These are phyloP conservation scores for Cylloceria caligata DNA, from an alignment of 2,888 invertebrate species.

Conservation along the genomic window DNA sequence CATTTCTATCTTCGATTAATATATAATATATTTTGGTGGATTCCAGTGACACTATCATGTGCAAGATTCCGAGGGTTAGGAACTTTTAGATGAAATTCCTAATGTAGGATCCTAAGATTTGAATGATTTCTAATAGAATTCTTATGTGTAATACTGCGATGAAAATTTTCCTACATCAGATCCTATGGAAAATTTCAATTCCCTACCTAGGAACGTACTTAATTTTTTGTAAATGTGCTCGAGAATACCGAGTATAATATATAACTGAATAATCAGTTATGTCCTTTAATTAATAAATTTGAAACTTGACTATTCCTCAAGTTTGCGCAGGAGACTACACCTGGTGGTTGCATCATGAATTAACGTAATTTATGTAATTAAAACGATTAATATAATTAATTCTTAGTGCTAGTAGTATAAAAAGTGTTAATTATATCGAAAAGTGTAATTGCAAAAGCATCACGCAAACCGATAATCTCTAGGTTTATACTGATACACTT, in stretches of 20 bases:
- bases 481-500: too few relatives aligned
- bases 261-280: background rate
- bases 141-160: too few relatives aligned
- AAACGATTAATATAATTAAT: too few relatives aligned
- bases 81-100: background rate
- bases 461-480: too few relatives aligned
- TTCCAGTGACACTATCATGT: background rate
- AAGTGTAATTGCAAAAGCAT: too few relatives aligned
- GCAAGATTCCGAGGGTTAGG: background rate
- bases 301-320: background rate
- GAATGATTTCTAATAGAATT: background rate
- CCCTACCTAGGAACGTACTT: background rate
- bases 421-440: too few relatives aligned
- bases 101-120: background rate
- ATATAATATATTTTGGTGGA: too few relatives aligned
- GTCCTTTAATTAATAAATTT: background rate
- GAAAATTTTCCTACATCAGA: background rate
- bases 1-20: too few relatives aligned
- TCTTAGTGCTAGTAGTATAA: too few relatives aligned
- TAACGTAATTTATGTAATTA: too few relatives aligned
- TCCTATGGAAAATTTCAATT: conserved; percentile 6
- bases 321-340: too few relatives aligned
- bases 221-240: background rate
- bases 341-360: too few relatives aligned
- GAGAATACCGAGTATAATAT: conserved; percentile 1